Evolutionary conservation across 2,113 vertebrate species (phyloP), one percentile per base, ranked within the genome.

Genomic region (Spheniscus mendiculus): DNA sequence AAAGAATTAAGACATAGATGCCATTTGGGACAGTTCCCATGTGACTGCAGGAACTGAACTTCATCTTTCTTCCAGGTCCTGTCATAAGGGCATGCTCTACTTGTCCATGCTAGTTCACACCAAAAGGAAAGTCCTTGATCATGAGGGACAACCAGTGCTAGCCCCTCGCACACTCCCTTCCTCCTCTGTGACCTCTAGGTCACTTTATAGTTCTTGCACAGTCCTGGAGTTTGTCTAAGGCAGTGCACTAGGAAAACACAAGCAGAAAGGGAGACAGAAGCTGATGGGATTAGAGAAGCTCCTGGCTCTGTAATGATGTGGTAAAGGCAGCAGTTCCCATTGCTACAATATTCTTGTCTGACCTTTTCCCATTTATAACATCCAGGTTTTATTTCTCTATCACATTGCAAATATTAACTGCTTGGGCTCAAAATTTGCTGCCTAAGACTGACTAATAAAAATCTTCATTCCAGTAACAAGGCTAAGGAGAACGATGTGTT

Each of bases 111-210:
- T 42, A 18, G 20, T 34, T 59, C 27, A 59, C 11, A 45, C 4
- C 17, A 32, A 44, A 93, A 25, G 11, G 44, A 74, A 89, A 36
- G 3, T 14, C 13, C 32, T 40, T 69, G 40, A 45, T 30, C 11
- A 15, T 55, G 47, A 81, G 8, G 53, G 58, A 23, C 11, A 89
- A 40, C 10, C 30, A 53, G 52, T n/a, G 18, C 34, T 66, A 66
- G n/a, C 18, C 8, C 15, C 30, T 91, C 0, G 0, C 17, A 62
- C 4, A 23, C 4, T 18, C 23, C 11, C 12, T 86, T 47, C 50
- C 36, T 70, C 11, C 23, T 90, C 20, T 44, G 50, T n/a, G n/a
- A n/a, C n/a, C n/a, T n/a, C n/a, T 53, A 52, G 34, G 36, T 56
- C 40, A 55, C 4, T 77, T 63, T n/a, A 38, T 36, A 72, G 62